phyloP scores from a whole-genome alignment of 1,140 invertebrate genomes.

The Pantala flavescens region DNA sequence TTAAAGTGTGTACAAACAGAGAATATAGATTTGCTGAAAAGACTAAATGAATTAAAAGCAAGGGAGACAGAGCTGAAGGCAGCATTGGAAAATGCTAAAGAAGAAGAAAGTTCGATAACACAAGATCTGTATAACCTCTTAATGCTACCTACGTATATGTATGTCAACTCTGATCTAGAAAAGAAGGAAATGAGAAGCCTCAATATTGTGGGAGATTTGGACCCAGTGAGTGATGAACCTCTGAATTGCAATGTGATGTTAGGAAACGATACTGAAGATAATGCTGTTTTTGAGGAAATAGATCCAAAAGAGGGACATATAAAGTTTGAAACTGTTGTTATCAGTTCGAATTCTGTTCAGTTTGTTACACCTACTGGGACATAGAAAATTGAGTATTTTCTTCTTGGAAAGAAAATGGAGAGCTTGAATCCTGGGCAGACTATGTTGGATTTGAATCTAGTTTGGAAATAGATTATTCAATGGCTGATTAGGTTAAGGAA shows the following conservation, averaged over 20 bases:
- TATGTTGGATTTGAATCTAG: too few species aligned
- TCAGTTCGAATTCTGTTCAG: neutral
- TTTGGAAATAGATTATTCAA: too few species aligned
- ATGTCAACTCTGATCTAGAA: constrained; percentile 22
- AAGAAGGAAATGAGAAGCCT: constrained; percentile 11
- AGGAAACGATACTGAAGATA: neutral
- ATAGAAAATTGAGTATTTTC: neutral
- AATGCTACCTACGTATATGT: constrained; percentile 32
- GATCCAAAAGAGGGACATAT: neutral
- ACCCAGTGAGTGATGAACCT: neutral
- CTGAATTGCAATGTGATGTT: neutral
- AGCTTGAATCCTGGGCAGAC: too few species aligned
- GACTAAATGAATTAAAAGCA: constrained; percentile 28
- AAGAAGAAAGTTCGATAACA: constrained; percentile 30
- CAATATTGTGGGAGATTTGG: neutral
- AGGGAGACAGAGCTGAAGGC: constrained; percentile 28
- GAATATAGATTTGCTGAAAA: constrained; percentile 27
- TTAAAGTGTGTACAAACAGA: constrained; percentile 26
- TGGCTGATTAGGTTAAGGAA: too few species aligned
- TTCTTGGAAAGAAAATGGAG: too few species aligned
- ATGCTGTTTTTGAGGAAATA: neutral
- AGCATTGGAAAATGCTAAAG: constrained; percentile 26
- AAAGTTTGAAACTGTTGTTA: constrained; percentile 2
- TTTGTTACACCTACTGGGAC: neutral
- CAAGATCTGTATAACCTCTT: constrained; percentile 28